Base-by-base conservation (phyloP, 92 coral and sea anemone genomes). In the Parazoanthus atlanticus region DNA sequence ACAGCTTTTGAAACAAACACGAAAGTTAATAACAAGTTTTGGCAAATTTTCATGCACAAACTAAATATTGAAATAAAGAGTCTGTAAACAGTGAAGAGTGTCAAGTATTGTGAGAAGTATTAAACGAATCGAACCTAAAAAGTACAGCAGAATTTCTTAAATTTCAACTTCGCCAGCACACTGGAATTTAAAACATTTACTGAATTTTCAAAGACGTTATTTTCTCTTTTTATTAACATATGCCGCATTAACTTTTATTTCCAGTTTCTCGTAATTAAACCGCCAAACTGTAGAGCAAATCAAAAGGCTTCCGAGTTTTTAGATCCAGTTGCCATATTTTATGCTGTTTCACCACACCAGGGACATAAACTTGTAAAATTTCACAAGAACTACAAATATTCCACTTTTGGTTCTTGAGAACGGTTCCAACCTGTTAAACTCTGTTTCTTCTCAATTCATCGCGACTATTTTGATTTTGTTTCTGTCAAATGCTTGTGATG, bases 61-160 rank as follows among this genome's bases (percentile, higher is more conserved):
- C 72, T 38, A 80, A 80, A 80, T 32, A 80, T 80, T 56, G 72
- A 80, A 80, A 54, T 30, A 80, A 58, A 32, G 29, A 61, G 69
- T 61, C 7, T 61, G 67, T 61, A 61, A 61, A 61, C 69, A 61
- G 26, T 61, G 19, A 1, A 4, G 3, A 21, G 69, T 10, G 69
- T 61, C 8, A 23, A 21, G 28, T 61, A 61, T 61, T 61, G 26
- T 23, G 67, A 61, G 67, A 61, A 61, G 69, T 19, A 52, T 52
- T 52, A 61, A 61, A 61, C 69, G 10, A 61, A 19, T 61, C 69
- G 69, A 61, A 61, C 8, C n/a, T 6, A 25, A 61, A 61, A 61
- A 13, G 58, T 52, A 12, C 16, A 19, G 69, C 69, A 61, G 3
- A 25, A 61, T 23, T 25, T 61, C 15, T 23, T 7, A 61, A 61